Evolutionary conservation across 2,888 invertebrate species (phyloP).

Genomic region (Marasmarcha lunaedactyla): DNA sequence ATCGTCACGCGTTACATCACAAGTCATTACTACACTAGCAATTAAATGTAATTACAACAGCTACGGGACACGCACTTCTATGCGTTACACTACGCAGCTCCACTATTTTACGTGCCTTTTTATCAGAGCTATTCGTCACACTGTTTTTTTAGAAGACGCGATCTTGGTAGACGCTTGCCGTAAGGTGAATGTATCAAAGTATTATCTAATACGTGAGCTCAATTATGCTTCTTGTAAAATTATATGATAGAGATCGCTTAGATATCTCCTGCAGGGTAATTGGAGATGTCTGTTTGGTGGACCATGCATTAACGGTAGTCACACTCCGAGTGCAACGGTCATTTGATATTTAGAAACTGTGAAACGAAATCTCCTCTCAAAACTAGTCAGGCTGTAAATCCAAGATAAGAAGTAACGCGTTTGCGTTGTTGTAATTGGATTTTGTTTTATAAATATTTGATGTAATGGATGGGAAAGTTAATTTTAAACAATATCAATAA

Average conservation of each 20-base stretch:
- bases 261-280: slow-evolving; percentile 1
- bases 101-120: background rate
- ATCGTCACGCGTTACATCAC: background rate
- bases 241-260: background rate
- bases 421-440: too few species aligned
- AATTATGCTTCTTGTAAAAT: background rate
- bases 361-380: slow-evolving; percentile 14
- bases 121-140: background rate
- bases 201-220: background rate
- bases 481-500: slow-evolving; percentile 35
- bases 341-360: slow-evolving; percentile 45
- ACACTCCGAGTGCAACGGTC: slow-evolving; percentile 46
- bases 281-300: slow-evolving; percentile 30
- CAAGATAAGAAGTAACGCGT: too few species aligned
- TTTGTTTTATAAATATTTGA: too few species aligned
- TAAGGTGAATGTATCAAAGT: background rate
- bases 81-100: background rate
- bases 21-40: slow-evolving; percentile 1
- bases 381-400: background rate
- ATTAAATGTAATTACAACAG: slow-evolving; percentile 1
- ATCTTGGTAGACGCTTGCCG: background rate
- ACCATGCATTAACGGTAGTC: slow-evolving; percentile 56
- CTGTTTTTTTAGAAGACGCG: background rate
- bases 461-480: slow-evolving; percentile 25
- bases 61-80: background rate